Evolutionary conservation across 2,797 vertebrate species (phyloP), one percentile per base, ranked within the genome.

Genomic region (Ctenosaura bakeri): DNA sequence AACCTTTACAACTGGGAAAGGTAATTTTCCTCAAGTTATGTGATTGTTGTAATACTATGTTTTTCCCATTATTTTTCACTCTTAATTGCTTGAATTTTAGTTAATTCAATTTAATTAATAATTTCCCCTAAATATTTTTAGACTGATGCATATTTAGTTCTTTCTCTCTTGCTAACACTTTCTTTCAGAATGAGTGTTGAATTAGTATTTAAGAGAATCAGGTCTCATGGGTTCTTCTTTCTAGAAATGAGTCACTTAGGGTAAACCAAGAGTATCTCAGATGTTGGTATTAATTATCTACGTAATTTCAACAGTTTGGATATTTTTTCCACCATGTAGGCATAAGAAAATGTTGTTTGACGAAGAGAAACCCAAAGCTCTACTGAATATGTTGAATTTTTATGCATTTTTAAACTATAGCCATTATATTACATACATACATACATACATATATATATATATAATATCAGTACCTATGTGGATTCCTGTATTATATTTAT

Each of bases 1-100:
- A 96, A 98, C 90, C 98, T 99, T 54, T 99, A 98, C 97, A 99
- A 98, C 94, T 99, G 99, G 99, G 98, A 99, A 90, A 99, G 99
- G 99, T 99, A 97, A 85, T 73, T 83, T 88, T 74, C 29, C 2
- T 52, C 54, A 1, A 54, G 10, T 73, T 50, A 50, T 87, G 80
- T 69, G 69, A 42, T 16, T n/a, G 84, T 79, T 50, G 29, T 80
- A 73, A 18, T 73, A 13, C 32, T 86, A 86, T 52, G 7, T 64
- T 1, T 82, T 24, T 35, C 24, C 16, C 77, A 50, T 81, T 74
- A 20, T 90, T 78, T 26, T 26, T 73, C 52, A 29, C 32, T 54
- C 4, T 82, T 92, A 71, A 13, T 59, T 84, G 29, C 38, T 35
- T 93, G 1, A 79, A 84, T 90, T 82, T 85, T 46, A 82, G 76